phyloP scores from a whole-genome alignment of 2,113 vertebrate species.

The Fregata magnificens region DNA sequence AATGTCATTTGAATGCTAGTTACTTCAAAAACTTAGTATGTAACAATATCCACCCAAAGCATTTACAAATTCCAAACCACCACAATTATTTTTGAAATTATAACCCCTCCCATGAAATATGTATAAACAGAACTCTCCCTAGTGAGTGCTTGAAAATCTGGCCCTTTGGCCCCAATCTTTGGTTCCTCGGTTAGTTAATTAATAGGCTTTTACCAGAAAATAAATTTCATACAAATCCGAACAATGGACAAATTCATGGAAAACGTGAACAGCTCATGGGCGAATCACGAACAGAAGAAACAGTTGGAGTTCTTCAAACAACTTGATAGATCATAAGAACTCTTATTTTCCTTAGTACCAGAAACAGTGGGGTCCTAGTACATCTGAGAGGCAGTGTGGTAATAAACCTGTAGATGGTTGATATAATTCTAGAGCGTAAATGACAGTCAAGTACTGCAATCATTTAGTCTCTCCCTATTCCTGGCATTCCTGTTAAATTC shows the following conservation, averaged over 20 bases:
- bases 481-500: not conserved
- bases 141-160: slow-evolving; percentile 47
- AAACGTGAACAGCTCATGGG: slow-evolving; percentile 14
- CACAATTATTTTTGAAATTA: slow-evolving; percentile 70
- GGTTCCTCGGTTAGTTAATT: slow-evolving; percentile 42
- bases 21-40: slow-evolving; percentile 53
- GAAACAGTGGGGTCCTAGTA: not conserved
- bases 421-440: not conserved
- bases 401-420: not conserved
- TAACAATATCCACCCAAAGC: slow-evolving; percentile 62
- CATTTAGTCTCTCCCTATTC: not conserved
- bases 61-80: slow-evolving; percentile 60
- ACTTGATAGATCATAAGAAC: not conserved
- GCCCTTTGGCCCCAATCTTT: slow-evolving; percentile 43
- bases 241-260: slow-evolving; percentile 59
- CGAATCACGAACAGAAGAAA: not conserved
- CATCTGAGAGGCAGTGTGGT: not conserved
- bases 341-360: not conserved
- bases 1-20: slow-evolving; percentile 48
- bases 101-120: slow-evolving; percentile 65
- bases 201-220: slow-evolving; percentile 56
- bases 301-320: not conserved
- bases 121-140: slow-evolving; percentile 62
- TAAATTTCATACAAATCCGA: slow-evolving; percentile 27
- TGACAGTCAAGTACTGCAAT: not conserved